A percentile compares a stretch with the other conserved stretches of the same genome.
Conservation (phyloP, 1,140 invertebrate species). For the Bombus huntii region DNA sequence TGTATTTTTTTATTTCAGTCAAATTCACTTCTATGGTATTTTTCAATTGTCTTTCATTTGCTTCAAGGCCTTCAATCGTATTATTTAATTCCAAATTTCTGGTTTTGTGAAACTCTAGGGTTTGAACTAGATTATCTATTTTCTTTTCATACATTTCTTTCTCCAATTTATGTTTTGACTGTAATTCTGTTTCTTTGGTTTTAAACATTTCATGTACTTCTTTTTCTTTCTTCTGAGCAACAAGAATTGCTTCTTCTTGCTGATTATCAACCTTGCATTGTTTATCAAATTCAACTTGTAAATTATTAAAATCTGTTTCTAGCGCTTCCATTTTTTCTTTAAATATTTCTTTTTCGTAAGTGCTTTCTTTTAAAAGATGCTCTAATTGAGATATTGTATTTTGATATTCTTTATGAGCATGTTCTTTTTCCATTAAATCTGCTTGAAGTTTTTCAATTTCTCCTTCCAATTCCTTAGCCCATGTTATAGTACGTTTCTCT, state of each 20-base stretch:
- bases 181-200: slow-evolving; percentile 70
- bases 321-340: slow-evolving; percentile 66
- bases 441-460: slow-evolving; percentile 75
- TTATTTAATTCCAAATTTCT: slow-evolving; percentile 67
- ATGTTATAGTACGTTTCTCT: slow-evolving; percentile 65
- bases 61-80: slow-evolving; percentile 70
- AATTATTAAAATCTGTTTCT: slow-evolving; percentile 66
- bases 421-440: slow-evolving; percentile 65
- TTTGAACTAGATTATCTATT: slow-evolving; percentile 58
- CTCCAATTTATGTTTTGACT: slow-evolving; percentile 61
- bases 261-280: slow-evolving; percentile 37
- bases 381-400: slow-evolving; percentile 53
- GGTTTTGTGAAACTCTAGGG: slow-evolving; percentile 62
- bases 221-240: slow-evolving; percentile 70
- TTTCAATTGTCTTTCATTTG: slow-evolving; percentile 68
- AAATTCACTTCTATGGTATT: slow-evolving; percentile 69
- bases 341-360: slow-evolving; percentile 70
- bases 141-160: slow-evolving; percentile 62
- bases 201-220: slow-evolving; percentile 44
- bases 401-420: slow-evolving; percentile 18
- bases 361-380: slow-evolving; percentile 56
- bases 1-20: slow-evolving; percentile 61
- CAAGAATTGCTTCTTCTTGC: slow-evolving; percentile 44
- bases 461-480: slow-evolving; percentile 72
- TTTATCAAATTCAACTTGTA: slow-evolving; percentile 72